phyloP scores from a whole-genome alignment of 2,113 vertebrate species.

The Chlorocebus sabaeus region DNA sequence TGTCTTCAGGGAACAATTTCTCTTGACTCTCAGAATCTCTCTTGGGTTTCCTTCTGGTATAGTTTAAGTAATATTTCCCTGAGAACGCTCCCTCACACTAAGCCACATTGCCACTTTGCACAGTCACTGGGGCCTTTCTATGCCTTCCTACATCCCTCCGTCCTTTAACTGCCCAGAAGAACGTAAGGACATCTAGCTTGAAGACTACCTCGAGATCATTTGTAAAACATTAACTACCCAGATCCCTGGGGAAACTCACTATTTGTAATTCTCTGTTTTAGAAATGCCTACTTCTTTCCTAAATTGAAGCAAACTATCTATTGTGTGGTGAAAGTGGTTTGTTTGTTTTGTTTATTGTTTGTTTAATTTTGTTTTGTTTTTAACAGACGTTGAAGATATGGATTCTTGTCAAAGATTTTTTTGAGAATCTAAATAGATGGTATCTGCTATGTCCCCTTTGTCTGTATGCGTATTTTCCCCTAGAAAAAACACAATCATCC shows the following conservation, averaged over 20 bases:
- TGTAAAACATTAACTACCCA: background rate
- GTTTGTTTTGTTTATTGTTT: background rate
- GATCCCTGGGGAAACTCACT: background rate
- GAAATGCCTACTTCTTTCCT: constrained; percentile 6
- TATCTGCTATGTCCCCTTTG: background rate
- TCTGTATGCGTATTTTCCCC: background rate
- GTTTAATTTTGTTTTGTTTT: background rate
- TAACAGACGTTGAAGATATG: background rate
- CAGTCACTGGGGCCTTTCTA: background rate
- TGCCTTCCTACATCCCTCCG: background rate
- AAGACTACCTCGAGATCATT: background rate
- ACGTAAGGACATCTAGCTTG: background rate
- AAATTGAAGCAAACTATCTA: background rate
- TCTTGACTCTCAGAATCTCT: background rate
- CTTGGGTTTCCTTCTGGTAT: background rate
- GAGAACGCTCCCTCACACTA: background rate
- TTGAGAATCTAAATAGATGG: background rate
- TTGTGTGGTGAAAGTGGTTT: background rate
- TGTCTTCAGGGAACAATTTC: background rate
- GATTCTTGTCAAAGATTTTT: background rate
- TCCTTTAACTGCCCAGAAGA: background rate
- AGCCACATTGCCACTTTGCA: background rate
- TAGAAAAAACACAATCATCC: background rate
- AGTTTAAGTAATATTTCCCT: background rate
- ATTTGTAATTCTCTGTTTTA: background rate